Base-by-base conservation (phyloP, 2,888 invertebrate species). In the Netelia fuscicornis region DNA sequence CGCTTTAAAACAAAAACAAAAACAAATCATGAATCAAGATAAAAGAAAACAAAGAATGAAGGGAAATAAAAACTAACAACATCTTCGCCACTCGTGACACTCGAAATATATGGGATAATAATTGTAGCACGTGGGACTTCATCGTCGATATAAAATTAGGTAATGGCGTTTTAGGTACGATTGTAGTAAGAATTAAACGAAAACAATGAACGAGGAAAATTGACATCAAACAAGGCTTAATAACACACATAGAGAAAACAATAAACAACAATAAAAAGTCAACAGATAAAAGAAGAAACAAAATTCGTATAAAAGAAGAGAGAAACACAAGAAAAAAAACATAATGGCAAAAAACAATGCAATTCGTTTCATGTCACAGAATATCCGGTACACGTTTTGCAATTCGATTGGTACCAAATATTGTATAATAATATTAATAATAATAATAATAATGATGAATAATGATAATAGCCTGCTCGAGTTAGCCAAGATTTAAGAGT, bases 141-240 rank as follows among this genome's bases (percentile, higher is more conserved):
- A 76, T 77, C 54, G 78, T 72, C 37, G 77, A 67, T 79, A 81
- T 87, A 85, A 20, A 20, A 87, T 87, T 88, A 88, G 87, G 67
- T 86, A 88, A 88, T 75, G 86, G 2, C 78, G 81, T 88, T 86
- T n/a, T 30, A 86, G 84, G 37, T 87, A 86, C 80, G 80, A 83
- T 80, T 88, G 82, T 76, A 75, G 44, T 62, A 62, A 85, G 81
- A 82, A 58, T 72, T 58, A n/a, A 67, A n/a, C 37, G 20, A 78
- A 1, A 23, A 56, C 13, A 54, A 65, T 44, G 64, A 65, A 65
- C 79, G 65, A 65, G 71, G 1, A 58, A 58, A 20, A 58, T 58
- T 13, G 56, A 17, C 58, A 9, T 9, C 20, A 58, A 20, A 58
- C 23, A 54, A n/a, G 54, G 37, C 5, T 54, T 54, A 5, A 37